A percentile compares a stretch with the other conserved stretches of the same genome.
phyloP scores from a whole-genome alignment of 2,113 vertebrate species.

The Toxostoma redivivum region DNA sequence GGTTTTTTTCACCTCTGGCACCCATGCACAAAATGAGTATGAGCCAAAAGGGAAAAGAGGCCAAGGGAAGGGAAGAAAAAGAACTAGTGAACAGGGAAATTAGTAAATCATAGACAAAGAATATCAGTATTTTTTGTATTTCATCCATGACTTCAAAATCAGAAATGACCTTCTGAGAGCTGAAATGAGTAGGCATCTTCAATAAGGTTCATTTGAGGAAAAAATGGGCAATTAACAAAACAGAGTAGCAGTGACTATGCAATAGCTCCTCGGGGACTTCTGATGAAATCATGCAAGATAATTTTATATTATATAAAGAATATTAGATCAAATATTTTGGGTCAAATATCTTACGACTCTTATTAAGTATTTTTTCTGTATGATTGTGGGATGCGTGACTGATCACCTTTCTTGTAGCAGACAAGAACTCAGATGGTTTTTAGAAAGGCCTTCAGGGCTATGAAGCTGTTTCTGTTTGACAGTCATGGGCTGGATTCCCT shows the following conservation, averaged over 20 bases:
- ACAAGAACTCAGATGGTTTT: constrained; percentile 31
- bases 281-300: constrained; percentile 51
- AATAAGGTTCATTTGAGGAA: constrained; percentile 53
- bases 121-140: background rate
- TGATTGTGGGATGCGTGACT: background rate
- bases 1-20: background rate
- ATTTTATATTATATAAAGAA: constrained; percentile 56
- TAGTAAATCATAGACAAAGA: background rate
- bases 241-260: constrained; percentile 2
- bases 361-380: background rate
- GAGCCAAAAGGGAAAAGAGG: constrained; percentile 2
- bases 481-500: constrained; percentile 49
- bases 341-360: constrained; percentile 32
- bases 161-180: constrained; percentile 3
- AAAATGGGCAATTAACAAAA: constrained; percentile 46
- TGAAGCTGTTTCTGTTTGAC: constrained; percentile 48
- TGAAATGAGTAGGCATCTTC: constrained; percentile 32
- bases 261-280: constrained; percentile 29
- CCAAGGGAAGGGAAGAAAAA: background rate
- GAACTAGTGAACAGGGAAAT: background rate
- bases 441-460: constrained; percentile 33
- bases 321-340: constrained; percentile 50
- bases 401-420: constrained; percentile 33
- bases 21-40: constrained; percentile 4
- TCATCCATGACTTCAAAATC: background rate